Base-by-base conservation (phyloP, 2,113 vertebrate species). In the Spea multiplicata region DNA sequence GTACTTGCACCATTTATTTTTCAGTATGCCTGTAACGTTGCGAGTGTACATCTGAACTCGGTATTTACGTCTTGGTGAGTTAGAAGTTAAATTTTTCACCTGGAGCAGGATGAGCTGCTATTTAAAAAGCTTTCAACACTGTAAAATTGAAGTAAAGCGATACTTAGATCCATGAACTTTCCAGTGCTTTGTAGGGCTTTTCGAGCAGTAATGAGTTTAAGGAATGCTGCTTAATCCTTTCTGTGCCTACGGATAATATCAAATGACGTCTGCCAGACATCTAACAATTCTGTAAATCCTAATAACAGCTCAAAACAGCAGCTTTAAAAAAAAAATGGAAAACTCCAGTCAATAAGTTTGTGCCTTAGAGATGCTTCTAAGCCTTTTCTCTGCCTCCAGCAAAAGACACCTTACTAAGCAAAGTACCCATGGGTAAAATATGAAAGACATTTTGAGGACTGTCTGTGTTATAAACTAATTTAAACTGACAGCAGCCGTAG, bases 161-260 rank as follows among this genome's bases (percentile, higher is more conserved):
- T 73, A 80, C 77, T 80, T 73, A 80, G 77, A 80, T 80, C 77
- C 77, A 80, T 80, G 77, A 80, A 80, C 77, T 80, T 80, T 72
- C 52, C 77, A 73, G 48, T 67, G 77, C 71, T 80, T 80, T 80
- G 77, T 73, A 67, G 77, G 71, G 62, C 71, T 80, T 30, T 80
- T 80, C 64, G 73, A 57, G 77, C 62, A 50, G 71, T 80, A 80
- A 80, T 80, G 77, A 80, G 77, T 80, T 80, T 73, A 80, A 80
- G 77, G 77, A 80, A 80, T 80, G 77, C 77, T 73, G 64, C 71
- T 68, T 80, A 80, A 80, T 80, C 77, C 77, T 55, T 57, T 80
- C 77, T 67, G 67, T 73, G 77, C 77, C 77, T 80, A 70, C 64
- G 77, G 77, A 80, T 80, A 80, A 80, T 80, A 80, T 73, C 77